Base-by-base conservation (phyloP, 2,888 invertebrate genomes). In the Erannis defoliaria region DNA sequence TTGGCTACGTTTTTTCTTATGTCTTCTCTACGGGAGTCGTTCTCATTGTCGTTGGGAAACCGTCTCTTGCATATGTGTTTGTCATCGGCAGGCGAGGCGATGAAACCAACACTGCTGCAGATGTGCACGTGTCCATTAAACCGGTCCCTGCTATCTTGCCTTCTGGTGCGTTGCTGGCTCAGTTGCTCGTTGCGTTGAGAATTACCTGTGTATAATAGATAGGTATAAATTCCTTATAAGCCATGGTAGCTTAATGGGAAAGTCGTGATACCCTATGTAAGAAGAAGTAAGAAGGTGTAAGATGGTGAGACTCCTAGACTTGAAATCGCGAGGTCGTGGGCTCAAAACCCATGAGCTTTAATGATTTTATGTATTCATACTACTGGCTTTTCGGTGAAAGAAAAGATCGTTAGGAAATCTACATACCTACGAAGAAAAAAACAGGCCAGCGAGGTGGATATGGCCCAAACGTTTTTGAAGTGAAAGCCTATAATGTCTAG, bases 121-220 rank as follows among this genome's bases (percentile, higher is more conserved):
- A 54, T 35, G 21, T 62, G 62, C n/a, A 26, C 12, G 3, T 49
- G n/a, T 2, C 16, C 37, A 21, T 43, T 26, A 18, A 16, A 16
- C 0, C 23, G 42, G 0, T 43, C 43, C 1, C 45, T 16, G 56
- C 16, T 33, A 12, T 46, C 50, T 8, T 48, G 12, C n/a, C 40
- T 43, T 5, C n/a, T 23, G 26, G 12, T 18, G 10, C 14, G 43
- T 45, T 6, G 37, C 19, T 37, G 50, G 16, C 12, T 16, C 2
- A 5, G 5, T 3, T 38, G 53, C 40, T 64, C 63, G 37, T 59
- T 59, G 31, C 51, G 68, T 12, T 62, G 37, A 12, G 76, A 74
- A 64, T 73, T 72, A 54, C 75, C 76, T 76, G 74, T 10, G 12
- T 18, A 19, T 4, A 42, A 42, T n/a, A 40, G 12, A 37, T 14